These are phyloP conservation scores for Bergia puertoricense DNA, from an alignment of 92 coral and sea anemone genomes.

Conservation along the genomic window DNA sequence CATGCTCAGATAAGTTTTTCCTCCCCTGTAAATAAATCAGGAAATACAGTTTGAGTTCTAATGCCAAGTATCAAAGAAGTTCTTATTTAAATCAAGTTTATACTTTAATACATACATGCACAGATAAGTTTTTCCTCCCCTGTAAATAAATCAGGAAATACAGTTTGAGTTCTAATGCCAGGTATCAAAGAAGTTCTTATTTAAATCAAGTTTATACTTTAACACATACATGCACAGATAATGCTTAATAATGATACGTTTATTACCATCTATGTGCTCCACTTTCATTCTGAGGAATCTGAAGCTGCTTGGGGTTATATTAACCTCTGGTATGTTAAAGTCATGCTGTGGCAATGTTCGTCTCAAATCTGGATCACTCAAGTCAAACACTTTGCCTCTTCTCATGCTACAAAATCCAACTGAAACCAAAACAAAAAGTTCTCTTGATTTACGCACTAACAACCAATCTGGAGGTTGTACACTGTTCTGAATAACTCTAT, in stretches of 20 bases:
- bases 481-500: no score
- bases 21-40: background rate
- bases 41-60: no score
- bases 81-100: no score
- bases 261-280: slow-evolving; percentile 4
- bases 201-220: no score
- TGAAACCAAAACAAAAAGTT: background rate
- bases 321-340: slow-evolving; percentile 27
- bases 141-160: background rate
- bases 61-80: no score
- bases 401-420: slow-evolving; percentile 28
- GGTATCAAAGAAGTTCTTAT: no score
- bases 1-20: background rate
- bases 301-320: slow-evolving; percentile 8
- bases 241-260: no score
- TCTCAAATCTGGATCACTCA: background rate
- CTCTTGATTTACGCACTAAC: no score
- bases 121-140: background rate
- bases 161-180: no score
- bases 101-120: no score
- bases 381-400: slow-evolving; percentile 6
- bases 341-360: background rate
- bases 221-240: background rate
- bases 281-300: background rate
- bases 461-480: no score